Evolutionary conservation across 2,797 vertebrate species (phyloP).

Genomic region (Cheirogaleus major): DNA sequence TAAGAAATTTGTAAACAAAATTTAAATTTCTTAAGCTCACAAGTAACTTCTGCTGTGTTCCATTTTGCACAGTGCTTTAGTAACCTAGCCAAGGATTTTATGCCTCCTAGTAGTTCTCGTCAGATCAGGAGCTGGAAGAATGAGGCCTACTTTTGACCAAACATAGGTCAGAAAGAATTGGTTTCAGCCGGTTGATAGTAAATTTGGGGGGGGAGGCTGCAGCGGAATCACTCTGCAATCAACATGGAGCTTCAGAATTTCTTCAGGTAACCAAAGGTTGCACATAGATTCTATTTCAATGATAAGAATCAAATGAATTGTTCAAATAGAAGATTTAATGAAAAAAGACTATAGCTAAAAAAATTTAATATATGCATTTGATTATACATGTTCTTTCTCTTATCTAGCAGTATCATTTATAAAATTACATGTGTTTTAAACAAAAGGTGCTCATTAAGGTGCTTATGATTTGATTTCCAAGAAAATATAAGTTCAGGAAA

Average conservation of each 20-base stretch:
- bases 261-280: conserved; percentile 27
- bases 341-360: neutral
- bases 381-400: neutral
- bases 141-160: conserved; percentile 49
- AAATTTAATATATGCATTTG: neutral
- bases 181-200: conserved; percentile 30
- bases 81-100: conserved; percentile 35
- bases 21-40: conserved; percentile 22
- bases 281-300: neutral
- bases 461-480: conserved; percentile 48
- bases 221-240: neutral
- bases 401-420: neutral
- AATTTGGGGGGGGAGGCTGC: neutral
- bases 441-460: conserved; percentile 24
- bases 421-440: conserved; percentile 37
- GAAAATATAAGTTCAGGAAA: neutral
- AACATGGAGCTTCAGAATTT: conserved; percentile 19
- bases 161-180: conserved; percentile 47
- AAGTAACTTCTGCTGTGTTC: conserved; percentile 29
- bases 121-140: conserved; percentile 50
- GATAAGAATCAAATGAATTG: neutral
- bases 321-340: conserved; percentile 18
- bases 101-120: neutral
- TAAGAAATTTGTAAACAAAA: conserved; percentile 41
- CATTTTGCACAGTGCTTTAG: conserved; percentile 50